Base-by-base conservation (phyloP, 2,888 invertebrate genomes). In the Caenorhabditis uteleia region DNA sequence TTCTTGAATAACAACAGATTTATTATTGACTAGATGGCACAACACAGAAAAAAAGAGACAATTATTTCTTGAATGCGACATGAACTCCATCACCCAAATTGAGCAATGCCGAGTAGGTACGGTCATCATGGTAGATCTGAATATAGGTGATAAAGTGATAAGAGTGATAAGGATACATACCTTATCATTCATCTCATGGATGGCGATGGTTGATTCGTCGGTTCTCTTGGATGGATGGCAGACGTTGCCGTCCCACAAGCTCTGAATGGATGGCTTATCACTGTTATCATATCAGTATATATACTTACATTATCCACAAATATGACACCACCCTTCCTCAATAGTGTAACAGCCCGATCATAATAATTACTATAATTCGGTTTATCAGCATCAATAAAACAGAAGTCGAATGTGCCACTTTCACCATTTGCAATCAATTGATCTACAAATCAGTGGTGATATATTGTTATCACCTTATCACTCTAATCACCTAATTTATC, bases 321-420 rank as follows among this genome's bases (percentile, higher is more conserved):
- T 40, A 85, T 83, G 45, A 86, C 79, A 39, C 86, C 85, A 18
- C 85, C 84, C 20, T 75, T 64, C 12, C 83, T 68, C 21, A 86
- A 42, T 42, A 86, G 75, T 38, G 75, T 60, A 44, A 86, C 71
- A 45, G 77, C 79, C 33, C 72, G 56, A 46, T 86, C 84, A 70
- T 85, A 86, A 68, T 86, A 86, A 16, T 74, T 74, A 29, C 70
- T 59, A 31, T 45, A 29, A 23, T 85, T 85, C 7, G 20, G 48
- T 62, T 86, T 51, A 65, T 85, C 85, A 21, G 85, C 85, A 59
- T 85, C 79, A 46, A 79, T 78, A 65, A 78, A 79, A 18, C 70
- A 72, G 40, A 79, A 78, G 47, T 77, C 78, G 46, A 70, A 79
- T 12, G 68, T 72, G 33, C 74, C 77, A 2, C 64, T 26, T 43